A percentile compares a stretch with the other conserved stretches of the same genome.
These are phyloP conservation scores for Drosophila conformis DNA, from an alignment of 2,888 invertebrate species.

Conservation along the genomic window DNA sequence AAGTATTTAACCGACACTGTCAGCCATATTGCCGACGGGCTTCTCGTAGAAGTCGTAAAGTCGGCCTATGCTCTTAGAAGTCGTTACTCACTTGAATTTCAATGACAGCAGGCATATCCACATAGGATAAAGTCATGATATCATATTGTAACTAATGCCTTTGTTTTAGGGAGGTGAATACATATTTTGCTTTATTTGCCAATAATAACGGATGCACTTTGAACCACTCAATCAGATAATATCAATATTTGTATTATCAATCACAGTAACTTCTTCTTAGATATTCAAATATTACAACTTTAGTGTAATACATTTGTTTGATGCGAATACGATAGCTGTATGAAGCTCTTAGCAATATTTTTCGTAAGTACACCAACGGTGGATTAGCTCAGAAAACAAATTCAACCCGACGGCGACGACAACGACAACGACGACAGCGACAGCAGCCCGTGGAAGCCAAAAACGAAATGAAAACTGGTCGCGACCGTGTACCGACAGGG, in stretches of 20 bases:
- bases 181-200: not conserved
- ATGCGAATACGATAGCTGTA: not conserved
- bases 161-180: not conserved
- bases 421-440: constrained; percentile 39
- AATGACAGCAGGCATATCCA: constrained; percentile 91
- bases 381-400: constrained; percentile 26
- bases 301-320: not conserved
- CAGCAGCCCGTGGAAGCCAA: constrained; percentile 65
- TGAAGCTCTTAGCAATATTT: constrained; percentile 7
- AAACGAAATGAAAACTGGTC: constrained; percentile 75
- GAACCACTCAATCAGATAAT: not conserved
- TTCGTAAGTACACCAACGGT: constrained; percentile 20
- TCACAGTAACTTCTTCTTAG: constrained; percentile 8
- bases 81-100: constrained; percentile 88
- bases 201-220: not conserved
- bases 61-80: not conserved
- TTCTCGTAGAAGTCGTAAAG: not conserved
- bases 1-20: not conserved
- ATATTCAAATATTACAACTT: not conserved
- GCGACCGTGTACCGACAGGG: constrained; percentile 64
- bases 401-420: constrained; percentile 58
- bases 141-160: constrained; percentile 44
- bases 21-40: not conserved
- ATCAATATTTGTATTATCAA: constrained; percentile 2
- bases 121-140: constrained; percentile 90